phyloP scores from a whole-genome alignment of 2,113 vertebrate species.

The Lepus americanus region DNA sequence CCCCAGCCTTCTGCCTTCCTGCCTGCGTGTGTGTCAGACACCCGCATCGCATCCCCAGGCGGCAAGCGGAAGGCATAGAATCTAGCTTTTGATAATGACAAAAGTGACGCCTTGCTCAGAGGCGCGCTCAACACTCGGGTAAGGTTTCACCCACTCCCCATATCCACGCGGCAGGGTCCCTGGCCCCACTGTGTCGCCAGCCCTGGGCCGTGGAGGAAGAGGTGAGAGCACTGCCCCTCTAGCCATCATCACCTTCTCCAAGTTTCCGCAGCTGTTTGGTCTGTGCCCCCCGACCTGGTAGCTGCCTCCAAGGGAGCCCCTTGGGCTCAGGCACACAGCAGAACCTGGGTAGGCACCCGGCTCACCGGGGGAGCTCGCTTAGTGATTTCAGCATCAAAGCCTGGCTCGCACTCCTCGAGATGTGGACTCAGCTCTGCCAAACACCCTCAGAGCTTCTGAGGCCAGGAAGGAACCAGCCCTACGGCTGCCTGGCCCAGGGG shows the following conservation, averaged over 20 bases:
- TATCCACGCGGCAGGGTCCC: not conserved
- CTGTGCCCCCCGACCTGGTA: accelerated
- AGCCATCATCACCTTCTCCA: not conserved
- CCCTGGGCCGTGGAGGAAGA: not conserved
- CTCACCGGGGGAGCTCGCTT: not conserved
- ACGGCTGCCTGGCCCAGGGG: not conserved
- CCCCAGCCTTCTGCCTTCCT: not conserved
- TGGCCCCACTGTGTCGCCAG: not conserved
- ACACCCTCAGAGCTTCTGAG: not conserved
- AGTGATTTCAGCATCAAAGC: not conserved
- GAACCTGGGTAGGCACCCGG: not conserved
- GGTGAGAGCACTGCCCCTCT: accelerated
- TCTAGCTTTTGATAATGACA: conserved; percentile 60
- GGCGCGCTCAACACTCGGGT: not conserved
- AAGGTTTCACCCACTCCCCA: not conserved
- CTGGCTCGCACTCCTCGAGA: not conserved
- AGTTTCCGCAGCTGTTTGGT: not conserved
- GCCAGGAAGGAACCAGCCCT: not conserved
- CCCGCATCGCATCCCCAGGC: not conserved
- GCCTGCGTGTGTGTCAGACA: not conserved
- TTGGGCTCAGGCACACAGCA: not conserved
- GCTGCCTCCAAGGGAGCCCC: not conserved
- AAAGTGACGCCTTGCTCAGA: not conserved
- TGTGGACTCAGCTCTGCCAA: not conserved
- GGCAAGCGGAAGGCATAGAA: not conserved